Base-by-base conservation (phyloP, 2,888 invertebrate species). In the Ferdinandea cuprea region DNA sequence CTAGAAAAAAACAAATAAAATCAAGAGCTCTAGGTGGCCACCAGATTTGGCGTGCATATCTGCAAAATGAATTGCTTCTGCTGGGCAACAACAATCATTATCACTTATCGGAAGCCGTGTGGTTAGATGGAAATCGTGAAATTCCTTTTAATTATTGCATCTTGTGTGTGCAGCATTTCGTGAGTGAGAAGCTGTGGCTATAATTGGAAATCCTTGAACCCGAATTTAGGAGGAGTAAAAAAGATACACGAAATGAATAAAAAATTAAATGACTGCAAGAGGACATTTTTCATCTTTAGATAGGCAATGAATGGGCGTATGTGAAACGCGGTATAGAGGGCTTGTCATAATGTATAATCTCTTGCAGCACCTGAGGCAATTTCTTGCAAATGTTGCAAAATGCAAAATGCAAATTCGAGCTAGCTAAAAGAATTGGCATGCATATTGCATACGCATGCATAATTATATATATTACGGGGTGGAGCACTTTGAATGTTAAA, bases 41-140 rank as follows among this genome's bases (percentile, higher is more conserved):
- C n/a, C 21, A 11, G 19, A 25, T 32, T 13, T 13, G 11, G 37
- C 7, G 44, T 28, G 37, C n/a, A n/a, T 58, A 74, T 52, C 68
- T 76, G n/a, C 32, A 17, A 68, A 58, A 56, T 50, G 48, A 25
- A 56, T 54, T 65, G 63, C 59, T 30, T 17, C 69, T 48, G 25
- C 58, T 25, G 32, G 54, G 37, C 32, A 69, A 9, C 42, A 42
- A 44, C 50, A n/a, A n/a, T n/a, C 72, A 59, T 72, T 72, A 72
- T 72, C 78, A 78, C 65, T 72, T 72, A 78, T 72, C 78, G 77
- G 61, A 56, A 77, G 61, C 69, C 30, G 8, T n/a, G 37, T 58
- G 72, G 40, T 65, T 63, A 42, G 78, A 72, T 78, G 72, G n/a
- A 50, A 65, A 72, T 72, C 78, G 78, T 78, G 78, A 78, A 78